Evolutionary conservation across 2,113 vertebrate species (phyloP), one percentile per base, ranked within the genome.

Genomic region (Myxocyprinus asiaticus): DNA sequence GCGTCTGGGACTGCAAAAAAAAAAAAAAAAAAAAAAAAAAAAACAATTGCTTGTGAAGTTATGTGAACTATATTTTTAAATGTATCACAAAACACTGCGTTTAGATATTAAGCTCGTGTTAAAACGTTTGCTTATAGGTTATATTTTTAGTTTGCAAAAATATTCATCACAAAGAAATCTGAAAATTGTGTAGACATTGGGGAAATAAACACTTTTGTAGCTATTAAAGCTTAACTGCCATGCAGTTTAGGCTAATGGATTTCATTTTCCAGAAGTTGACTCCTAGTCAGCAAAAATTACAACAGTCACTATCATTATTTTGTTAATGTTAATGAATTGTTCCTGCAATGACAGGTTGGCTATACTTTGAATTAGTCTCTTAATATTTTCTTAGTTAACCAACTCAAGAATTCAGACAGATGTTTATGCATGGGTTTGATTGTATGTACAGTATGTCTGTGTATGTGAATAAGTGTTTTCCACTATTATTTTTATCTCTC

Each of bases 171-270:
- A 58, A 45, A 59, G 69, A 14, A 58, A 10, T 58, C 6, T 58
- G 56, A 17, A 17, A 71, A 72, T 45, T 11, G 53, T 72, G 55
- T 1, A 72, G 55, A 17, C 53, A 72, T 72, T 72, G 45, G 43
- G n/a, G 5, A 72, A 59, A 43, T 59, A 72, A 72, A 72, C 42
- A 4, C 55, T 59, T 47, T 72, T 43, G 44, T 59, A 45, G 69
- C 55, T 59, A 59, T 59, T 72, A 72, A 45, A 17, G 55, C 43
- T 72, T 47, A 61, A 59, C 47, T 72, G 43, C 55, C 42, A 47
- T 6, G 59, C 42, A 72, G 69, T 72, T 72, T 72, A 72, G 42
- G 55, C n/a, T 72, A 72, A 72, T 59, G 69, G 33, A 11, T 72
- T 45, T 59, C 4, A 44, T 7, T 70, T 44, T 14, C 14, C 11